These are phyloP conservation scores for Darevskia mixta DNA, from an alignment of 2,797 vertebrate species.

Conservation along the genomic window DNA sequence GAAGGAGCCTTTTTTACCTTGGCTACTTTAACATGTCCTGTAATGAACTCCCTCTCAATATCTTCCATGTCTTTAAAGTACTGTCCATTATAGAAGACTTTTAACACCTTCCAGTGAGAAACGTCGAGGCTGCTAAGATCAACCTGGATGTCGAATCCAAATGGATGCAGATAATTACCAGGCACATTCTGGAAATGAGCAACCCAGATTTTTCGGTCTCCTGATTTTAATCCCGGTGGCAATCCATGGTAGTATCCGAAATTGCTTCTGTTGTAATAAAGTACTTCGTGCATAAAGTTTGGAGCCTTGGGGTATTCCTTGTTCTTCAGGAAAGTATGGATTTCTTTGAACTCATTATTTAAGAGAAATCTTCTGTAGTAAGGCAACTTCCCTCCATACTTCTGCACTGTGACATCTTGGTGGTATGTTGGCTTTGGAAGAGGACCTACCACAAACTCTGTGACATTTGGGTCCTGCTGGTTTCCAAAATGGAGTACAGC, in stretches of 20 bases:
- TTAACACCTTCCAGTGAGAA: constrained; percentile 60
- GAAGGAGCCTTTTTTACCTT: constrained; percentile 44
- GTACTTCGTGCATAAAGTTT: constrained; percentile 67
- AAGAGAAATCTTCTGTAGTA: constrained; percentile 80
- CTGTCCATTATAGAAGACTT: constrained; percentile 70
- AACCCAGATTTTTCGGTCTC: constrained; percentile 69
- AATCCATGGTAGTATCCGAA: constrained; percentile 8
- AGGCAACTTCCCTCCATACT: constrained; percentile 74
- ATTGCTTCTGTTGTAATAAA: constrained; percentile 58
- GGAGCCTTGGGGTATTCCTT: constrained; percentile 79
- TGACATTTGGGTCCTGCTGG: constrained; percentile 72
- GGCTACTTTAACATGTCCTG: constrained; percentile 50
- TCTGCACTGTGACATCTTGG: constrained; percentile 80
- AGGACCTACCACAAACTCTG: constrained; percentile 85
- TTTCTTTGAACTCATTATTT: constrained; percentile 74
- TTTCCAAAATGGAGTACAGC: constrained; percentile 83
- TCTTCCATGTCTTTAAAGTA: constrained; percentile 70
- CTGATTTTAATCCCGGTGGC: constrained; percentile 60
- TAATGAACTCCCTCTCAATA: constrained; percentile 66
- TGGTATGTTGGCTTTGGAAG: constrained; percentile 74
- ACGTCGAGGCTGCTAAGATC: constrained; percentile 65
- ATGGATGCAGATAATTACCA: constrained; percentile 66
- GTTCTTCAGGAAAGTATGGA: constrained; percentile 66
- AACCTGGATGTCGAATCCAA: constrained; percentile 72
- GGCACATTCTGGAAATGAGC: constrained; percentile 59